These are phyloP conservation scores for Sphenopsis melanotis DNA, from an alignment of 2,797 vertebrate species.

Conservation along the genomic window DNA sequence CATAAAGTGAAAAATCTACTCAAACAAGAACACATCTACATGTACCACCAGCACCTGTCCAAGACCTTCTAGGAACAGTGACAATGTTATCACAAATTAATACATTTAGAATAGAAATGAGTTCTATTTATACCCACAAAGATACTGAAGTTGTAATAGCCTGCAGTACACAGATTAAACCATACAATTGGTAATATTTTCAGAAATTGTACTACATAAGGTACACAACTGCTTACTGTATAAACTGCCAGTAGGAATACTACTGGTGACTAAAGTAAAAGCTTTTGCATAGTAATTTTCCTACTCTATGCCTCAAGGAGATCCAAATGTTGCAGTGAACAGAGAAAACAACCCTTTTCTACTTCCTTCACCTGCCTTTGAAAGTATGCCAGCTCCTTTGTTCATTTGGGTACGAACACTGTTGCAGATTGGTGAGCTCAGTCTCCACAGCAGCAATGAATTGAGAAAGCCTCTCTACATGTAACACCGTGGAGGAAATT, in stretches of 20 bases:
- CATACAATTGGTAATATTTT: fast-evolving
- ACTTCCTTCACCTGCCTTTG: not conserved
- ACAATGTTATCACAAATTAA: not conserved
- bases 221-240: not conserved
- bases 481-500: fast-evolving
- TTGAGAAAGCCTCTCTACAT: not conserved
- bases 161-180: not conserved
- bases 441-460: not conserved
- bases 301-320: not conserved
- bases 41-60: fast-evolving
- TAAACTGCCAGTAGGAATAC: not conserved
- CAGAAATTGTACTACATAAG: not conserved
- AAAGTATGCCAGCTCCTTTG: not conserved
- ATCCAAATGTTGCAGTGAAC: not conserved
- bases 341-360: not conserved
- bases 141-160: not conserved
- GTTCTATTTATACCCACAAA: not conserved
- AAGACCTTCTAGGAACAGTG: not conserved
- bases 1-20: not conserved
- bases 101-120: not conserved
- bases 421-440: not conserved
- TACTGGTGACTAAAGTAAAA: not conserved
- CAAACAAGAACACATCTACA: not conserved
- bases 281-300: not conserved
- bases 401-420: not conserved